Percentiles rank a stretch among this genome's conserved stretches.
Evolutionary conservation across 2,888 invertebrate genomes (phyloP).

Genomic region (Anodontia alba): DNA sequence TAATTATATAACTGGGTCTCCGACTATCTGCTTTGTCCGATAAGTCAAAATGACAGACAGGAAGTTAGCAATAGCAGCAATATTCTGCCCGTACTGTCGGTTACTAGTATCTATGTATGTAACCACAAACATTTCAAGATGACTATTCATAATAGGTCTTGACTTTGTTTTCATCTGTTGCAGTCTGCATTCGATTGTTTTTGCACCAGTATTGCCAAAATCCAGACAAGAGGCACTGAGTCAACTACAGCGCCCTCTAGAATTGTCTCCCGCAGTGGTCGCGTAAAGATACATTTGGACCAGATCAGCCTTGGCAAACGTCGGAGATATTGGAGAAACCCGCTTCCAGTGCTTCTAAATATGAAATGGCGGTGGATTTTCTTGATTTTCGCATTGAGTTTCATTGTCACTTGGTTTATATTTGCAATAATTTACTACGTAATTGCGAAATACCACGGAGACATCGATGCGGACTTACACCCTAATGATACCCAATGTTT

Average conservation of each 20-base stretch:
- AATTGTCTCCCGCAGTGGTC: slow-evolving; percentile 58
- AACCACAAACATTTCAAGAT: no score
- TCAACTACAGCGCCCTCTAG: slow-evolving; percentile 26
- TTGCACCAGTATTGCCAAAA: not conserved
- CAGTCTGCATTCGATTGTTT: not conserved
- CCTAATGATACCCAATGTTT: slow-evolving; percentile 83
- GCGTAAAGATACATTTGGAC: slow-evolving; percentile 52
- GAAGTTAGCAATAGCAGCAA: no score
- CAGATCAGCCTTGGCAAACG: slow-evolving; percentile 55
- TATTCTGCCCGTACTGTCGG: no score
- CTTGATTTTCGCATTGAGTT: slow-evolving; percentile 95
- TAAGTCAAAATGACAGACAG: no score
- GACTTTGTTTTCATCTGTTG: no score
- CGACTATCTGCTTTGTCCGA: no score
- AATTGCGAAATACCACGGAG: slow-evolving; percentile 82
- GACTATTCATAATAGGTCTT: no score
- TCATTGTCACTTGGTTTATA: slow-evolving; percentile 93
- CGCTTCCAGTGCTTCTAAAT: slow-evolving; percentile 97
- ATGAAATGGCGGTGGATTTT: slow-evolving; percentile 94
- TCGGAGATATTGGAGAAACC: slow-evolving; percentile 87
- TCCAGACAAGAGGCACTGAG: not conserved
- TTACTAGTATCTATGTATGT: no score
- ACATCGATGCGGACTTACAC: slow-evolving; percentile 72
- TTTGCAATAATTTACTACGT: slow-evolving; percentile 88
- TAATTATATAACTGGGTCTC: no score